Evolutionary conservation across 2,888 invertebrate species (phyloP).

Genomic region (Hirtodrosophila confusa): DNA sequence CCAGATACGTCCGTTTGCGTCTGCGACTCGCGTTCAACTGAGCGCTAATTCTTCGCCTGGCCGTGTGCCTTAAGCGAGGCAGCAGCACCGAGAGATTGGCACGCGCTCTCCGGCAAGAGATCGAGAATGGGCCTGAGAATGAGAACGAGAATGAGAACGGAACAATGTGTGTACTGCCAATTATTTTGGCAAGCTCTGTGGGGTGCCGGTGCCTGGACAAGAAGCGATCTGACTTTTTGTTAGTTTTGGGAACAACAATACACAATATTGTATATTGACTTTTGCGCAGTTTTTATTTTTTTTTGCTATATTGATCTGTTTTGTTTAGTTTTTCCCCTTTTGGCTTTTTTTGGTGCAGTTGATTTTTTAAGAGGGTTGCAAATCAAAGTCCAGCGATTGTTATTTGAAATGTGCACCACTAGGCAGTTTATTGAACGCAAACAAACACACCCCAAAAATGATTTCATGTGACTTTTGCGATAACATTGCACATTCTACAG

Average conservation of each 20-base stretch:
- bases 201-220: constrained; percentile 38
- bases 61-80: constrained; percentile 33
- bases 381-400: constrained; percentile 28
- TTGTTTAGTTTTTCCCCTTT: constrained; percentile 9
- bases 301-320: constrained; percentile 2
- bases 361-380: constrained; percentile 47
- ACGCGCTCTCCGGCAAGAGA: constrained; percentile 22
- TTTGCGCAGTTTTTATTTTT: constrained; percentile 32
- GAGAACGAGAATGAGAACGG: constrained; percentile 17
- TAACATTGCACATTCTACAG: constrained; percentile 39
- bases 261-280: constrained; percentile 21
- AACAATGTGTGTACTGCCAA: constrained; percentile 28
- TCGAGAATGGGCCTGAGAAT: neutral
- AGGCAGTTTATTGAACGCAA: constrained; percentile 13
- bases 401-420: constrained; percentile 34
- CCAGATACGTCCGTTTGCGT: constrained; percentile 60
- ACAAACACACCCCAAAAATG: constrained; percentile 36
- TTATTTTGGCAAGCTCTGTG: constrained; percentile 57
- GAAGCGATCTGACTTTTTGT: constrained; percentile 22
- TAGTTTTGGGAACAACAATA: constrained; percentile 22
- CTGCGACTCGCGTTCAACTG: constrained; percentile 71
- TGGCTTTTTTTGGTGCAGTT: neutral
- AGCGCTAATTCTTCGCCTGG: constrained; percentile 39
- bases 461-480: constrained; percentile 39
- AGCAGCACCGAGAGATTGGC: constrained; percentile 37